Base-by-base conservation (phyloP, 2,888 invertebrate genomes). In the Hirtodrosophila duncani region DNA sequence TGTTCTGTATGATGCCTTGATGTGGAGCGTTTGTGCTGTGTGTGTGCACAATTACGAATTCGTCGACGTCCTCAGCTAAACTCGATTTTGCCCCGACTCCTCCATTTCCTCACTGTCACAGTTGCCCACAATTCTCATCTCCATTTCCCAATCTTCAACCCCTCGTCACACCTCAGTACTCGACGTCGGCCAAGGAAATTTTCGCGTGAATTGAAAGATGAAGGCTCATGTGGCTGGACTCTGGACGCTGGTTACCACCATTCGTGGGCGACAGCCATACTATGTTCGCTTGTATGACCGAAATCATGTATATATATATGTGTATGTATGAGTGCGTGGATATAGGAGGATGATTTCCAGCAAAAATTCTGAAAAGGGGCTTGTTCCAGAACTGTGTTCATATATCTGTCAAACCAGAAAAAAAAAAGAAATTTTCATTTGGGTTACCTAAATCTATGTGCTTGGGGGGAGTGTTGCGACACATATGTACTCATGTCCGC, bases 141-240 rank as follows among this genome's bases (percentile, higher is more conserved):
- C 38, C 58, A 52, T 52, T 61, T 36, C 59, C 24, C 49, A 46
- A 41, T 24, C 50, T 13, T 44, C 23, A 18, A 4, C 27, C 41
- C 29, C 62, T 29, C 52, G 65, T 68, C 61, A 64, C 61, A 68
- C 57, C 60, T 56, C 48, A 23, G 37, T 38, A 50, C 45, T 49
- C 56, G 50, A 49, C 41, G 55, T 56, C 38, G 48, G 60, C 60
- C 62, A 81, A 81, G 77, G 65, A 81, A 79, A 81, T 66, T 75
- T 81, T 77, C 81, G 77, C 77, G 77, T 71, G 79, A 79, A 81
- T 81, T 79, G 79, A 79, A 81, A 75, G 80, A 79, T 71, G 80
- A 81, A 79, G 81, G 79, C 68, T 61, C 53, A 64, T 59, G 69
- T 53, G 67, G 53, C 64, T 56, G 78, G 67, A 55, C 13, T n/a